phyloP scores from a whole-genome alignment of 1,140 invertebrate species.

The Bombus fervidus region DNA sequence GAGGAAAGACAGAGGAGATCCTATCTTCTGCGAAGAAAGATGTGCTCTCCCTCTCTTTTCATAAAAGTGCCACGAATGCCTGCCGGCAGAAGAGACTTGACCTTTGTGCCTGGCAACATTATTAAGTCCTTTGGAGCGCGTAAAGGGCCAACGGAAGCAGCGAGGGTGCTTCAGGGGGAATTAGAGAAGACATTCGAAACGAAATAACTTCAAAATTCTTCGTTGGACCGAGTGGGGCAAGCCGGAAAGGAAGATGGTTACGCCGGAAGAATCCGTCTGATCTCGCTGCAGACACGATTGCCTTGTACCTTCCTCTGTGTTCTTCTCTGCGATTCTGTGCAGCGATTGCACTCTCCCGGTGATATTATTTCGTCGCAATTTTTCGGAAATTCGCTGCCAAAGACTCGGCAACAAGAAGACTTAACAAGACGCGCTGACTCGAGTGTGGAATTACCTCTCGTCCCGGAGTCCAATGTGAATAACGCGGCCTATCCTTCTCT shows the following conservation, averaged over 20 bases:
- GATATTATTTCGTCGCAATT: not conserved
- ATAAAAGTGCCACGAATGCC: conserved; percentile 68
- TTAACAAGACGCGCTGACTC: not conserved
- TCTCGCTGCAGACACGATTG: not conserved
- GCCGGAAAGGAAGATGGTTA: conserved; percentile 35
- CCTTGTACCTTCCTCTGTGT: not conserved
- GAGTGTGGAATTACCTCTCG: conserved; percentile 4
- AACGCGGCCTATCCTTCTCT: not conserved
- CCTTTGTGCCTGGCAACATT: conserved; percentile 77
- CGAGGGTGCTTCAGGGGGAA: conserved; percentile 55
- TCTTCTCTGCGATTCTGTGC: not conserved
- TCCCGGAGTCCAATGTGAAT: not conserved
- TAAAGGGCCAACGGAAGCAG: conserved; percentile 58
- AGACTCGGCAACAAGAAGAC: not conserved
- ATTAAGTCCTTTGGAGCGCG: conserved; percentile 75
- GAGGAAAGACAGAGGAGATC: conserved; percentile 21
- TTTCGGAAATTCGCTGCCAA: not conserved
- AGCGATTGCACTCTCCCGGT: not conserved
- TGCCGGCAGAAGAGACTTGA: conserved; percentile 73
- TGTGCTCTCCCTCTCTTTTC: conserved; percentile 45
- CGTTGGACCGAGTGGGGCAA: conserved; percentile 21
- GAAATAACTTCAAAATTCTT: conserved; percentile 74
- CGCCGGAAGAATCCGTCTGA: conserved; percentile 55
- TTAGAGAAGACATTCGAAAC: conserved; percentile 65
- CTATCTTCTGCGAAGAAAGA: not conserved